phyloP scores from a whole-genome alignment of 1,140 invertebrate genomes.

The Hestina assimilis region DNA sequence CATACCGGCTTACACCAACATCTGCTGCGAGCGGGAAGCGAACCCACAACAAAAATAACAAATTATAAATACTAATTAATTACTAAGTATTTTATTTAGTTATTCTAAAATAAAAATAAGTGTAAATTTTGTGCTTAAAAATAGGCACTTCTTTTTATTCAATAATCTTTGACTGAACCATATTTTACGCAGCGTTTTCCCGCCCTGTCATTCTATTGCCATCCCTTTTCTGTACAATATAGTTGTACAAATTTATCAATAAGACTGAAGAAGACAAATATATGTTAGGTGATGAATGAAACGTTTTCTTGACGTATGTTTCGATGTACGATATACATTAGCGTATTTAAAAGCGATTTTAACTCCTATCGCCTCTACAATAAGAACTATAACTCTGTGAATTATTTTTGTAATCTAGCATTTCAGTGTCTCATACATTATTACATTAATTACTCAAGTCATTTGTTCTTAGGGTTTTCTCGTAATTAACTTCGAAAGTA shows the following conservation, averaged over 20 bases:
- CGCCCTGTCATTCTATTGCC: slow-evolving; percentile 25
- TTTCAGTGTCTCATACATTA: neutral
- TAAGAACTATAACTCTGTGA: neutral
- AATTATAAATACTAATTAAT: too few species aligned
- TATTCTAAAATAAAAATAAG: neutral
- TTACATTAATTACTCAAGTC: slow-evolving; percentile 2
- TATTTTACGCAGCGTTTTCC: slow-evolving; percentile 39
- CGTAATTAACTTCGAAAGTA: neutral
- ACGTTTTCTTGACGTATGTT: slow-evolving; percentile 5
- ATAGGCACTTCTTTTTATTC: slow-evolving; percentile 3
- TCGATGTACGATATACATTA: neutral
- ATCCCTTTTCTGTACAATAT: slow-evolving; percentile 24
- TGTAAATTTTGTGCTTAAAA: neutral
- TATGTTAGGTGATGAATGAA: slow-evolving; percentile 24
- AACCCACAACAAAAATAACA: too few species aligned
- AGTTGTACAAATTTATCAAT: neutral
- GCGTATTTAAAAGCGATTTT: neutral
- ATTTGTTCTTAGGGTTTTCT: neutral
- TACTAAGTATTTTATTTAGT: too few species aligned
- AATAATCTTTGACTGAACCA: slow-evolving; percentile 13
- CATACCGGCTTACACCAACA: too few species aligned
- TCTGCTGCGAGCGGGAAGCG: too few species aligned
- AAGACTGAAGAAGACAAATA: slow-evolving; percentile 26
- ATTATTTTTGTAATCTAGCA: neutral
- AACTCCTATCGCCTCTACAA: neutral